These are phyloP conservation scores for Gallinago undulata DNA, from an alignment of 2,113 vertebrate genomes.

Conservation along the genomic window DNA sequence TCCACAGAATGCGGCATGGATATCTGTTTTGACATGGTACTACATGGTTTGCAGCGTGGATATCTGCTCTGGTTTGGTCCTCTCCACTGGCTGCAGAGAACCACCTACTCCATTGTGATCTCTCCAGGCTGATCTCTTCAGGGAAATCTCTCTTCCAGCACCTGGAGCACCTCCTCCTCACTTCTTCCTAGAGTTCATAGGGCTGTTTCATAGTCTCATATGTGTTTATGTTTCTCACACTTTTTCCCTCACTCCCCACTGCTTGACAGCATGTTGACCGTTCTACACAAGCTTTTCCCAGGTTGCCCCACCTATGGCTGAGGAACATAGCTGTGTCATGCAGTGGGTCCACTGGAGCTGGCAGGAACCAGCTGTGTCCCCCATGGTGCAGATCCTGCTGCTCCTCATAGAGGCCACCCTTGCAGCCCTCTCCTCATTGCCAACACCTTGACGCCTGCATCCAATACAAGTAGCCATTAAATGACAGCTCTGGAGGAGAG, in stretches of 20 bases:
- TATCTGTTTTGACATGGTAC: background rate
- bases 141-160: background rate
- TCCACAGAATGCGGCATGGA: background rate
- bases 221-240: background rate
- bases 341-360: background rate
- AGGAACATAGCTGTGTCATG: too few relatives aligned
- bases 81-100: background rate
- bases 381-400: rapidly evolving
- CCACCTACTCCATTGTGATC: rapidly evolving
- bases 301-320: rapidly evolving
- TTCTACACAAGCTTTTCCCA: background rate
- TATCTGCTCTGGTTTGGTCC: background rate
- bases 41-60: background rate
- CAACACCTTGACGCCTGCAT: background rate
- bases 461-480: background rate
- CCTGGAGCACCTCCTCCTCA: background rate
- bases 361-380: background rate
- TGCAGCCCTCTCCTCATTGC: background rate
- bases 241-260: background rate
- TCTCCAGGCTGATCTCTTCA: background rate
- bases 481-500: background rate
- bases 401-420: background rate
- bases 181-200: background rate
- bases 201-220: background rate
- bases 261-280: background rate